phyloP scores from a whole-genome alignment of 2,888 invertebrate species.

The Drosophila ezoana region DNA sequence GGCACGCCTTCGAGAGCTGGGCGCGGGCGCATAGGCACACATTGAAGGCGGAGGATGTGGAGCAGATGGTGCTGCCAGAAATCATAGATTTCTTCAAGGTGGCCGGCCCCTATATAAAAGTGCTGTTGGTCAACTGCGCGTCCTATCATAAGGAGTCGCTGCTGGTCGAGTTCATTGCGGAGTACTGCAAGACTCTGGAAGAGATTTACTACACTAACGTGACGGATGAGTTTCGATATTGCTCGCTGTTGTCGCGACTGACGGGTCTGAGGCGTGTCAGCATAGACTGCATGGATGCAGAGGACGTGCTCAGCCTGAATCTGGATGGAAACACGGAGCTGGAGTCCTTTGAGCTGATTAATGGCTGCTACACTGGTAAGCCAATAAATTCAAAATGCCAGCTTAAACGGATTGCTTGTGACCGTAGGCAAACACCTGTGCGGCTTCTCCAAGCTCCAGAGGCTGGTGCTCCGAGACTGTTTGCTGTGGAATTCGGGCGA shows the following conservation, averaged over 20 bases:
- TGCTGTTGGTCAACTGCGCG: constrained; percentile 46
- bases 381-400: background rate
- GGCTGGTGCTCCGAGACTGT: constrained; percentile 61
- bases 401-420: background rate
- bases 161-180: constrained; percentile 61
- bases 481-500: constrained; percentile 69
- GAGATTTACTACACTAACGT: constrained; percentile 62
- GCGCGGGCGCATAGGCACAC: constrained; percentile 33
- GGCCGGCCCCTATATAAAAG: constrained; percentile 53
- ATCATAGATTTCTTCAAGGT: constrained; percentile 62
- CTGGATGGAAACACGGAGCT: constrained; percentile 48
- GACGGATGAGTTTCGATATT: constrained; percentile 63
- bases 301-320: constrained; percentile 64
- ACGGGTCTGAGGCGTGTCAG: constrained; percentile 42
- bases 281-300: constrained; percentile 65
- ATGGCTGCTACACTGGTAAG: constrained; percentile 69
- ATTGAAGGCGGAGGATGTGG: constrained; percentile 52
- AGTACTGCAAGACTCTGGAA: constrained; percentile 60
- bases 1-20: constrained; percentile 50
- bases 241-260: constrained; percentile 42
- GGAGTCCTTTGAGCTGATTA: constrained; percentile 61
- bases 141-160: constrained; percentile 64
- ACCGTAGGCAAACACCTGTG: constrained; percentile 59
- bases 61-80: constrained; percentile 59
- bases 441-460: constrained; percentile 54